Evolutionary conservation across 2,113 vertebrate species (phyloP), one percentile per base, ranked within the genome.

Genomic region (Neogale vison): DNA sequence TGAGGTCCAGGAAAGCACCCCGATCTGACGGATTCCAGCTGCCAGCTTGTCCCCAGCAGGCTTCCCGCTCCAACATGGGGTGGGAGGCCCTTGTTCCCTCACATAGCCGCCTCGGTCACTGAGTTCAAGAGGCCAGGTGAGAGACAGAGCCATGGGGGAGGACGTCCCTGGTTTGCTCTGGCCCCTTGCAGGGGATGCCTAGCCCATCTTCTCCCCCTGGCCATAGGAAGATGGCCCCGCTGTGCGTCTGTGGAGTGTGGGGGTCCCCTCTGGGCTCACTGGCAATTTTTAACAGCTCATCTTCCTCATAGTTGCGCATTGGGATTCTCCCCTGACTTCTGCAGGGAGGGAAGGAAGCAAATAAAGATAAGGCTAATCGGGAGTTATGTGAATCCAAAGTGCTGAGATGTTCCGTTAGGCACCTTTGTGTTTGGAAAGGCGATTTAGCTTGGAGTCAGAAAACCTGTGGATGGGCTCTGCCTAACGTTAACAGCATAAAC

Each of bases 11-110:
- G 55, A 6, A 17, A 24, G 26, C 4, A 29, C 8, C 39, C 0
- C 0, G 11, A 15, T 29, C 72, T 63, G 69, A 65, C 21, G 9
- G 42, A 15, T 52, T 65, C 69, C 24, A 59, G 42, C 42, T 4
- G 1, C 71, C 21, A 7, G 3, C n/a, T 17, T 26, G 10, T 81
- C 50, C 42, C 21, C 26, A 4, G 69, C n/a, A 24, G 18, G 20
- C 20, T 61, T 52, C 69, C 86, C 0, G 7, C 55, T 52, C n/a
- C 42, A 72, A 9, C 26, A 2, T 0, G 11, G 12, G 63, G 63
- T 0, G n/a, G 79, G 21, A 0, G 1, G 13, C 63, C 14, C n/a
- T 74, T 52, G 31, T 23, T 15, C 9, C 12, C 20, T 59, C 3
- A 6, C 12, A 4, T 17, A 29, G 23, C 2, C 9, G 15, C 29